These are phyloP conservation scores for Astreopora myriophthalma DNA, from an alignment of 64 coral and sea anemone species.

Conservation along the genomic window DNA sequence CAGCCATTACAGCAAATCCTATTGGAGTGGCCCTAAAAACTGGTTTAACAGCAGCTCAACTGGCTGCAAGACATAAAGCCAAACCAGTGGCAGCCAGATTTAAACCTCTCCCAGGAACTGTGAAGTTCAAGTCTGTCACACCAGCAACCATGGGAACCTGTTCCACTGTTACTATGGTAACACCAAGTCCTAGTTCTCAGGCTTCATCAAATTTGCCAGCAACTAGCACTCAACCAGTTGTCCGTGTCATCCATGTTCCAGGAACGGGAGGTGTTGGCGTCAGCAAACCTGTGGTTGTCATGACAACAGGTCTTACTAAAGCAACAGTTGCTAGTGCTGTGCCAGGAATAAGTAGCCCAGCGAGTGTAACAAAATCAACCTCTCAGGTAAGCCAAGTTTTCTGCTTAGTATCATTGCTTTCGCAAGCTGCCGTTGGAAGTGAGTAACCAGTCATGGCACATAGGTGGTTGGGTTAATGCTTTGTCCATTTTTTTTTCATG, in stretches of 20 bases:
- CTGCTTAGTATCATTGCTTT: not conserved
- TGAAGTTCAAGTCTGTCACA: constrained; percentile 93
- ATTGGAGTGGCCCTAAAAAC: constrained; percentile 36
- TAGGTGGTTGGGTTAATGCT: not conserved
- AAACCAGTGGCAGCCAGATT: constrained; percentile 80
- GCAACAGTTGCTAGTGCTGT: constrained; percentile 43
- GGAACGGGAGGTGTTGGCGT: constrained; percentile 76
- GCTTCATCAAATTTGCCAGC: constrained; percentile 49
- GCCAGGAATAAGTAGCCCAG: constrained; percentile 7
- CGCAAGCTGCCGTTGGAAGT: no score
- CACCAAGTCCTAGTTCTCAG: constrained; percentile 75
- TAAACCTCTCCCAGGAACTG: constrained; percentile 85
- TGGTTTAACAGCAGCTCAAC: constrained; percentile 72
- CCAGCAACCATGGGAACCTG: constrained; percentile 78
- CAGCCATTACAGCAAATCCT: constrained; percentile 50
- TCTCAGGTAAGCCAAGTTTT: constrained; percentile 10
- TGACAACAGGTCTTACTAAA: constrained; percentile 73
- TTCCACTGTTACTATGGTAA: constrained; percentile 84
- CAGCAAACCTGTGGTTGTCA: constrained; percentile 77
- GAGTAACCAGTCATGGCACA: no score
- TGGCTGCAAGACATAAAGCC: constrained; percentile 71
- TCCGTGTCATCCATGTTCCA: constrained; percentile 90
- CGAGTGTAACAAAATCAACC: constrained; percentile 9
- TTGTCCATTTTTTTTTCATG: no score
- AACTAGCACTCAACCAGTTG: constrained; percentile 69